Evolutionary conservation across 2,888 invertebrate species (phyloP), one percentile per base, ranked within the genome.

Genomic region (Caenorhabditis japonica): DNA sequence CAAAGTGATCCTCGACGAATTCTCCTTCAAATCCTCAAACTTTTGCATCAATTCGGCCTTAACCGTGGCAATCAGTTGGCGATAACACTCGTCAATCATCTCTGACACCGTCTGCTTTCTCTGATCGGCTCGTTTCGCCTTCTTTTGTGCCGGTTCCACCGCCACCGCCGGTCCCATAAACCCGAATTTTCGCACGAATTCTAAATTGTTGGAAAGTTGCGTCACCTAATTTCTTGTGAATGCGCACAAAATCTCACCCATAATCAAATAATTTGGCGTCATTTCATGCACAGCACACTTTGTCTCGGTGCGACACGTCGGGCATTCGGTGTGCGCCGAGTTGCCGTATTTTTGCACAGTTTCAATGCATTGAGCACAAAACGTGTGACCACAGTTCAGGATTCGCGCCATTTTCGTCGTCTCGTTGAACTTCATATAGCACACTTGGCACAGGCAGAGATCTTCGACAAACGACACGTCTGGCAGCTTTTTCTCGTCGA

Each of bases 381-480:
- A 62, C 12, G 70, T 58, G 58, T 71, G 70, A 0, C 70, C 70
- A 13, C 70, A 71, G 25, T 62, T 51, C 39, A 71, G 34, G 2
- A 38, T 25, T 7, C 43, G 61, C 8, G 70, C 61, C 12, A 56
- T 10, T 33, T 43, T 49, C 12, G 51, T 34, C 0, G 56, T 33
- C n/a, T 71, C 70, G 56, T 71, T 71, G 52, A 27, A 71, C 10
- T 51, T 61, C 69, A 15, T 25, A 25, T 30, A 61, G 33, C 70
- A 71, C 23, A 71, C 17, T 39, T 33, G 51, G 30, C 70, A 71
- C 10, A 34, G 25, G 8, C 56, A 56, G 5, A 52, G 23, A 4
- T 23, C 30, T n/a, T 56, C 62, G 15, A 71, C 4, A 2, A 46
- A 10, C 30, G 47, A 25, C 7, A 19, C 13, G 13, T 30, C 13